These are phyloP conservation scores for Clarias magur DNA, from an alignment of 2,113 vertebrate species.

Conservation along the genomic window DNA sequence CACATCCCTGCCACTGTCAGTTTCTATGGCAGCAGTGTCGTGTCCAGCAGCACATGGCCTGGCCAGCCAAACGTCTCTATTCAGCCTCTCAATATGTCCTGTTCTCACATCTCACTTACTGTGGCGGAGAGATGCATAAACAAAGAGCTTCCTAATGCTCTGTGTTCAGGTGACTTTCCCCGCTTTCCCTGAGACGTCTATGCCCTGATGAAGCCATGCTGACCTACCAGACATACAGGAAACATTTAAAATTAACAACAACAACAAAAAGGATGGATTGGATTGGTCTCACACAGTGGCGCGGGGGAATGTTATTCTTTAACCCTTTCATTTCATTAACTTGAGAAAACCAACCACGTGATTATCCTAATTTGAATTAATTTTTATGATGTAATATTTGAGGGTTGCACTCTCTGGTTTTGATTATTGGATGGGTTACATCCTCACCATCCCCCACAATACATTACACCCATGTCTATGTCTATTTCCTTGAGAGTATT, in stretches of 20 bases:
- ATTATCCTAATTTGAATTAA: too few relatives aligned
- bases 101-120: background rate
- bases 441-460: too few relatives aligned
- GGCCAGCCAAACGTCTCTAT: slow-evolving; percentile 23
- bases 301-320: too few relatives aligned
- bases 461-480: too few relatives aligned
- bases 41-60: slow-evolving; percentile 35
- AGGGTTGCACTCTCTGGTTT: too few relatives aligned
- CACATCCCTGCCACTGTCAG: slow-evolving; percentile 44
- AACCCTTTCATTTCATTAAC: too few relatives aligned
- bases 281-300: background rate
- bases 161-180: background rate
- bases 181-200: background rate
- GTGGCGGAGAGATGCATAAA: background rate
- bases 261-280: background rate
- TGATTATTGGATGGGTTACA: too few relatives aligned
- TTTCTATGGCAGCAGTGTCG: slow-evolving; percentile 62
- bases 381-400: too few relatives aligned
- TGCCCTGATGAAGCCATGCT: background rate
- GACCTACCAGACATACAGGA: background rate
- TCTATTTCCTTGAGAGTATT: background rate
- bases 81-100: slow-evolving; percentile 8
- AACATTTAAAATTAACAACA: background rate
- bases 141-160: slow-evolving; percentile 9
- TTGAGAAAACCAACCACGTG: too few relatives aligned